A percentile compares a stretch with the other conserved stretches of the same genome.
Evolutionary conservation across 1,140 invertebrate genomes (phyloP).

Genomic region (Ceratosolen solmsi): DNA sequence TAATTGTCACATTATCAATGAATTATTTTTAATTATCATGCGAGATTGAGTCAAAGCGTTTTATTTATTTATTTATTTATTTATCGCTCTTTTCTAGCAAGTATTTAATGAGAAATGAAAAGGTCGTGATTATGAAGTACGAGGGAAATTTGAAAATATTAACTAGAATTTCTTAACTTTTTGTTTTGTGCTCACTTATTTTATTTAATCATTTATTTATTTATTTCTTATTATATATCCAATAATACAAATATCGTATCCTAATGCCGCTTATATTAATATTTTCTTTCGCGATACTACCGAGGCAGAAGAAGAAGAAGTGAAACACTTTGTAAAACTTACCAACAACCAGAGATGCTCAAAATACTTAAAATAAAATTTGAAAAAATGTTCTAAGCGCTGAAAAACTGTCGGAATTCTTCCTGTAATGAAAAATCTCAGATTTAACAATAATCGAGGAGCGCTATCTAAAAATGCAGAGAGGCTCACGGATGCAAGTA

Average conservation of each 20-base stretch:
- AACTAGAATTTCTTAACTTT: not conserved
- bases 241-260: constrained; percentile 32
- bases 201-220: no score
- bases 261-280: constrained; percentile 22
- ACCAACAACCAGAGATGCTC: constrained; percentile 10
- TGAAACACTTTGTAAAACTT: constrained; percentile 40
- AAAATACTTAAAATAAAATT: constrained; percentile 43
- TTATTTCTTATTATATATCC: constrained; percentile 11
- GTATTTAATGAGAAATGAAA: not conserved
- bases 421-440: constrained; percentile 38
- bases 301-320: not conserved
- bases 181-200: no score
- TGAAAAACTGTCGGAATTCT: constrained; percentile 35
- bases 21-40: not conserved
- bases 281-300: constrained; percentile 1
- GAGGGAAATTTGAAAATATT: not conserved
- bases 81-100: not conserved
- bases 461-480: constrained; percentile 24
- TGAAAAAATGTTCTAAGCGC: constrained; percentile 33
- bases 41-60: not conserved
- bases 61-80: not conserved
- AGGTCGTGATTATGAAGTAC: not conserved
- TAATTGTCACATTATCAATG: not conserved
- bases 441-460: not conserved
- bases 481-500: not conserved